Percentiles rank a stretch among this genome's conserved stretches.
These are phyloP conservation scores for Corbicula japonica DNA, from an alignment of 2,888 invertebrate genomes.

Conservation along the genomic window DNA sequence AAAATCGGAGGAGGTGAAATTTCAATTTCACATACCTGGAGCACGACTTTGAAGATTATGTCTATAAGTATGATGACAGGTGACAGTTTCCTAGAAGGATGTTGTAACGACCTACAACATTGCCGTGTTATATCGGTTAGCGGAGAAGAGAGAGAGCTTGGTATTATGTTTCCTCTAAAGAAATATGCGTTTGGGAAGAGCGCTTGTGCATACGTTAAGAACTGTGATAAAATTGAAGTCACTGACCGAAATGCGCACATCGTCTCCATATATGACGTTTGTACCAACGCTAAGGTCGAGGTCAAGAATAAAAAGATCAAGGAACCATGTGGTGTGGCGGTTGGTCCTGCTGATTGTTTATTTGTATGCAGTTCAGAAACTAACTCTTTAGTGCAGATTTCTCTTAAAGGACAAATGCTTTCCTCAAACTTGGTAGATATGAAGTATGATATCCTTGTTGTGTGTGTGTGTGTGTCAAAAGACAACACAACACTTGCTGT, in stretches of 20 bases:
- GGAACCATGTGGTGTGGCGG: constrained; percentile 23
- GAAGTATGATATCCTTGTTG: too few species aligned
- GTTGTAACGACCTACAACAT: constrained; percentile 6
- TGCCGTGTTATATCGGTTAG: not conserved
- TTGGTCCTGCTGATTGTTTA: constrained; percentile 24
- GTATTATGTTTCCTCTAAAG: constrained; percentile 20
- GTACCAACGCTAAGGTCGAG: not conserved
- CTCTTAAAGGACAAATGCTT: constrained; percentile 19
- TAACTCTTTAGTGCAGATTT: constrained; percentile 7
- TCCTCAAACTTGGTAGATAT: too few species aligned
- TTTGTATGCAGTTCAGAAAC: constrained; percentile 35
- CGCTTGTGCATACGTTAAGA: constrained; percentile 17
- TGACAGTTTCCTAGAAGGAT: constrained; percentile 14
- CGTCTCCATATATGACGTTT: constrained; percentile 27
- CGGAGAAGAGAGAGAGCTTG: constrained; percentile 16
- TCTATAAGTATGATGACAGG: not conserved
- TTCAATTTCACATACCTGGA: not conserved
- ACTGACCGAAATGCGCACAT: constrained; percentile 12
- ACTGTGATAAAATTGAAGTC: not conserved
- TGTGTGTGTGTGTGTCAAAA: too few species aligned
- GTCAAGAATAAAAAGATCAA: constrained; percentile 20
- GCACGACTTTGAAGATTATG: constrained; percentile 4
- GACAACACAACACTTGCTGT: too few species aligned
- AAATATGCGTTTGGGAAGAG: constrained; percentile 22
- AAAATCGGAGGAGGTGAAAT: too few species aligned